Base-by-base conservation (phyloP, 1,140 invertebrate species). In the Drosophila murphyi region DNA sequence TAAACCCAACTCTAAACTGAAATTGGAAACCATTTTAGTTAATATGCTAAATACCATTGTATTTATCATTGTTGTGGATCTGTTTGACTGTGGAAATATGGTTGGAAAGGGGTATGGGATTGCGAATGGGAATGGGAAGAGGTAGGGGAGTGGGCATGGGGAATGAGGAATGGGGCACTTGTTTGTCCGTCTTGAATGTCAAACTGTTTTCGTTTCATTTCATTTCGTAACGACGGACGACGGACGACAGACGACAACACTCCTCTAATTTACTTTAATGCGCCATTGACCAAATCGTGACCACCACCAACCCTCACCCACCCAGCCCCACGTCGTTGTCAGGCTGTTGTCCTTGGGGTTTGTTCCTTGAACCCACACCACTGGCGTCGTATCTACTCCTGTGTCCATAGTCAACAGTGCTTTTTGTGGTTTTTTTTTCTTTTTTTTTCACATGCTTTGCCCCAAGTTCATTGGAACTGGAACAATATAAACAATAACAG, bases 181-280 rank as follows among this genome's bases (percentile, higher is more conserved):
- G 39, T 6, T 31, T 41, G 28, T 29, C 4, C 12, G 7, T 43
- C 28, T 32, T 47, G 37, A 32, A n/a, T 8, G 10, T 37, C 28
- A n/a, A 10, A 12, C 31, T 31, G 48, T 71, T 71, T 64, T 35
- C 59, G 39, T 81, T 82, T 52, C 48, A 73, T 63, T 85, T 63
- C 37, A 48, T 79, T 76, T 70, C 59, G 54, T 59, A 62, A 34
- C 51, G 51, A 51, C 51, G 76, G 64, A 56, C 50, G 81, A 64
- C 77, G 12, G 12, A 12, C 12, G 12, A 12, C 12, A 12, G 12
- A 12, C 12, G 12, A 12, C 12, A 12, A 12, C 12, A 80, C 81
- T 80, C 81, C 81, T 72, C 55, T 72, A 70, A 74, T 85, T 80
- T 68, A 72, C 60, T 56, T 55, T 80, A 83, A 64, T 82, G 72